Conservation (phyloP, 2,888 invertebrate genomes). For the Phalera bucephala region DNA sequence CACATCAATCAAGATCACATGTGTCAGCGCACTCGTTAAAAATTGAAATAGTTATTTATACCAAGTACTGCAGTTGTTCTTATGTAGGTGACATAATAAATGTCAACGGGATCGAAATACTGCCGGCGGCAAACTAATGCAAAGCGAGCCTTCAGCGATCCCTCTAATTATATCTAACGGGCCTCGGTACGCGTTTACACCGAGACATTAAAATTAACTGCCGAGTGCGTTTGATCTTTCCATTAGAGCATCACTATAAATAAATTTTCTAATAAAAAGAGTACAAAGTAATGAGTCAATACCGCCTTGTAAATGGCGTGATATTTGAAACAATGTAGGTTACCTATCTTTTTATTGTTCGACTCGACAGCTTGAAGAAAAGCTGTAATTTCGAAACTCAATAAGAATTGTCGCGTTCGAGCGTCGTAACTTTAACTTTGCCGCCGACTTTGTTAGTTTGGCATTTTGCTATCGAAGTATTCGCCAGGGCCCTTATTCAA, state of each 20-base stretch:
- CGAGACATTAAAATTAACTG: conserved; percentile 81
- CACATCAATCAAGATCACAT: conserved; percentile 15
- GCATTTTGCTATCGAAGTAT: conserved; percentile 46
- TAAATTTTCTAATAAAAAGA: conserved; percentile 67
- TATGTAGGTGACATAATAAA: conserved; percentile 67
- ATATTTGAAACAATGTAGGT: conserved; percentile 51
- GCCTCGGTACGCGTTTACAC: conserved; percentile 66
- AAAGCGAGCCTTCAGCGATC: conserved; percentile 60
- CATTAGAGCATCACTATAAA: conserved; percentile 77
- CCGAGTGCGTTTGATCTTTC: conserved; percentile 79
- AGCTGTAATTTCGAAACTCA: conserved; percentile 27
- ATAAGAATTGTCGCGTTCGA: conserved; percentile 36
- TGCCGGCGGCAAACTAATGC: conserved; percentile 48
- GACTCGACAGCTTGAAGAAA: conserved; percentile 22
- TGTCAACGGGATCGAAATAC: conserved; percentile 72
- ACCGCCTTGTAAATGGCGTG: conserved; percentile 38
- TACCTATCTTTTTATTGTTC: conserved; percentile 25
- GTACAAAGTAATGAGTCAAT: conserved; percentile 67
- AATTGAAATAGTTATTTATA: conserved; percentile 29
- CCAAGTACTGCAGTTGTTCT: conserved; percentile 20
- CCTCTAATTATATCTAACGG: conserved; percentile 79
- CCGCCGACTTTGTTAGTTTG: conserved; percentile 32
- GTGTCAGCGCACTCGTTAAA: conserved; percentile 33
- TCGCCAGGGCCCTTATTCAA: too few species aligned
- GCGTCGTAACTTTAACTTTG: conserved; percentile 25